Base-by-base conservation (phyloP, 2,113 vertebrate species). In the Gavia stellata region DNA sequence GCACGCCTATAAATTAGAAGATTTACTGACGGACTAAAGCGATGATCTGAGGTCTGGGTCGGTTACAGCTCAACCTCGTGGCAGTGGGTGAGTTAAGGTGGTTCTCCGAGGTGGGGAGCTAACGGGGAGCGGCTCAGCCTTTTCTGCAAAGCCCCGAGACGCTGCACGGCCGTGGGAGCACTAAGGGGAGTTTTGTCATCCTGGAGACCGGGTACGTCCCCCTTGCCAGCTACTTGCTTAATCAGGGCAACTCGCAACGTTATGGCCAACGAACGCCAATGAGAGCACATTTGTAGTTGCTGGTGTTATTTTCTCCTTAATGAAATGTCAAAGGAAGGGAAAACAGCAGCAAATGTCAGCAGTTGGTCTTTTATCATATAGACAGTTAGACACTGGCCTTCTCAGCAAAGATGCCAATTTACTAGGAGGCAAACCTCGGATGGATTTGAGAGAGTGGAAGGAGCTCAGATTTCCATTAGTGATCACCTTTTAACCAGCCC, bases 301-400 rank as follows among this genome's bases (percentile, higher is more conserved):
- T 28, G 82, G 12, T 28, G 33, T 55, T 55, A 24, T 82, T 88
- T 88, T 21, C 70, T 79, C 45, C 71, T 23, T 42, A 55, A 73
- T 93, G 92, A 87, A 94, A 92, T 70, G 85, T 78, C 92, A 81
- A 58, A n/a, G 92, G 84, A n/a, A 83, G 84, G 40, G 89, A 70
- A 85, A 79, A 52, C 79, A 23, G 66, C 29, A 19, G 94, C 70
- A 89, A 94, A 94, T 86, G 90, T 50, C 84, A 68, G 72, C 87
- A 23, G 17, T 26, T 20, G 90, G 72, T 33, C 53, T 68, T 93
- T 72, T 62, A 38, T 81, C 81, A 29, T 23, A 11, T 1, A 3
- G 81, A 13, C 4, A 4, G 45, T 36, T 3, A 44, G 20, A 16
- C 52, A 5, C 5, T 6, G 79, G 42, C n/a, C 44, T 68, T 17